These are phyloP conservation scores for Heliconius hewitsoni DNA, from an alignment of 1,140 invertebrate species.

Conservation along the genomic window DNA sequence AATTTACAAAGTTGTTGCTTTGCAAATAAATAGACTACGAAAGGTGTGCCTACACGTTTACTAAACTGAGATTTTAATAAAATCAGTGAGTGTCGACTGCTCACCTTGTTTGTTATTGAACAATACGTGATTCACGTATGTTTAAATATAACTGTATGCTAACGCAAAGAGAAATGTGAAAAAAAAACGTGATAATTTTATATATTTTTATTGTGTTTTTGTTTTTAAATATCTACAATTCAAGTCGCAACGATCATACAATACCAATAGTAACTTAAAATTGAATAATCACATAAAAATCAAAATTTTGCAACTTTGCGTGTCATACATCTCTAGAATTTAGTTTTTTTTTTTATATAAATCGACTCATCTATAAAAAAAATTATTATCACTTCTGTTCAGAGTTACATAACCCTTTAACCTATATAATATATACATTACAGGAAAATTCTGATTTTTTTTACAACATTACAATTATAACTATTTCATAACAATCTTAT, in stretches of 20 bases:
- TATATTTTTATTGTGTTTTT: conserved; percentile 64
- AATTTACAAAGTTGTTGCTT: background rate
- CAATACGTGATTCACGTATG: background rate
- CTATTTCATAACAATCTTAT: conserved; percentile 34
- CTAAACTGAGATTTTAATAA: background rate
- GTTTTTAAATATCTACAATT: conserved; percentile 70
- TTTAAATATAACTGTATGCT: background rate
- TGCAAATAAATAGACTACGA: background rate
- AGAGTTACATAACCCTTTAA: conserved; percentile 35
- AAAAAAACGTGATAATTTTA: conserved; percentile 46
- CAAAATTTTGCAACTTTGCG: conserved; percentile 51
- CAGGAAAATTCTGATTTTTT: conserved; percentile 25
- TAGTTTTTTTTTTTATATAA: conserved; percentile 47
- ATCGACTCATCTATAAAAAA: conserved; percentile 38
- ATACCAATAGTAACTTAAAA: conserved; percentile 62
- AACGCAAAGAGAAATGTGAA: background rate
- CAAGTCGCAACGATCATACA: conserved; percentile 58
- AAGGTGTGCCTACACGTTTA: background rate
- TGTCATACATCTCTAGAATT: conserved; percentile 56
- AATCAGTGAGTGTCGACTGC: background rate
- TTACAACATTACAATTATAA: conserved; percentile 27
- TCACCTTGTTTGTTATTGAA: background rate
- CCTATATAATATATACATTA: conserved; percentile 26
- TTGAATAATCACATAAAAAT: conserved; percentile 69
- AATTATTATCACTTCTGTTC: conserved; percentile 48